Percentiles rank a stretch among this genome's conserved stretches.
Evolutionary conservation across 1,140 invertebrate species (phyloP).

Genomic region (Aphis craccivora): DNA sequence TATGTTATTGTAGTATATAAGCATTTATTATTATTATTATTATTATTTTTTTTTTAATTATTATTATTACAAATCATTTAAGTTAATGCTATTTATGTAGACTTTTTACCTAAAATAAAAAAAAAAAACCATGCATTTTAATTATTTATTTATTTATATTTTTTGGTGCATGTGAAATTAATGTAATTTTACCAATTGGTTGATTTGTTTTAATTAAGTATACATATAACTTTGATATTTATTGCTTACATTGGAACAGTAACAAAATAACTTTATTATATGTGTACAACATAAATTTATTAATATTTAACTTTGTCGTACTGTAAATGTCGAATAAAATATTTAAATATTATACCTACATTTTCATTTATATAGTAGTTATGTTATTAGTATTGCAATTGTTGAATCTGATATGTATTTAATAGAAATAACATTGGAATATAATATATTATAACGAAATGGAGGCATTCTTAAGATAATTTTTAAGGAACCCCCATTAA

Average conservation of each 20-base stretch:
- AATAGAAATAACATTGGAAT: neutral
- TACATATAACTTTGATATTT: neutral
- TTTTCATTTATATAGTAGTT: neutral
- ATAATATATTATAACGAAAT: neutral
- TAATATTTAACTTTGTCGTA: neutral
- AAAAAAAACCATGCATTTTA: neutral
- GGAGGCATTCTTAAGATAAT: neutral
- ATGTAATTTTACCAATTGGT: neutral
- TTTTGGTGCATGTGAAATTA: neutral
- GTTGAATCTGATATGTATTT: neutral
- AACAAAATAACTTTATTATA: neutral
- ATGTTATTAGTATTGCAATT: slow-evolving; percentile 9
- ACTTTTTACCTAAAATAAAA: neutral
- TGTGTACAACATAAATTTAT: neutral
- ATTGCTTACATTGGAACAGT: neutral
- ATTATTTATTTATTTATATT: neutral
- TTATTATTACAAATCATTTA: neutral
- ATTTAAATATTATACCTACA: neutral
- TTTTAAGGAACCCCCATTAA: neutral
- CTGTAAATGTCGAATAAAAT: neutral
- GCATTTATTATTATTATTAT: neutral
- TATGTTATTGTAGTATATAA: neutral
- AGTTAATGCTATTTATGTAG: neutral
- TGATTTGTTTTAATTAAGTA: neutral
- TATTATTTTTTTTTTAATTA: neutral